Percentiles rank a stretch among this genome's conserved stretches.
Conservation (phyloP, 2,888 invertebrate genomes). For the Megastigmus dorsalis region DNA sequence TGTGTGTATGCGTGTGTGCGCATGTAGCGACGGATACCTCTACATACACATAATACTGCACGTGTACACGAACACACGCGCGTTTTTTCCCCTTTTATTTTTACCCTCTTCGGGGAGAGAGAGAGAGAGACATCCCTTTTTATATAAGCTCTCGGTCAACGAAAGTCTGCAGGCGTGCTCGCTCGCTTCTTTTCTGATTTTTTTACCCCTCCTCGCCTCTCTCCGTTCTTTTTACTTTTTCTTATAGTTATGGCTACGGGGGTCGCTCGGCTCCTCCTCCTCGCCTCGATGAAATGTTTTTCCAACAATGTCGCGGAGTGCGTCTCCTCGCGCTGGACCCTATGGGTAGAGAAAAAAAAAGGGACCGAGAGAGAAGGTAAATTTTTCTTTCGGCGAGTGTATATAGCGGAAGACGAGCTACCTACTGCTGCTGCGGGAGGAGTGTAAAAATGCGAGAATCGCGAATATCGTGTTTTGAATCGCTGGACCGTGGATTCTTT, state of each 20-base stretch:
- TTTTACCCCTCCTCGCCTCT: background rate
- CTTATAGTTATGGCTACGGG: background rate
- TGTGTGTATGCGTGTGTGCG: background rate
- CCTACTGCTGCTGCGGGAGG: too few species aligned
- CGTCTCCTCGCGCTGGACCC: too few species aligned
- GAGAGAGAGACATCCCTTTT: background rate
- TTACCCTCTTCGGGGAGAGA: too few species aligned
- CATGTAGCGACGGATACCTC: background rate
- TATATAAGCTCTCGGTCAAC: background rate
- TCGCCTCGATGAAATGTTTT: slow-evolving; percentile 31
- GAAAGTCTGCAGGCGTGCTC: background rate
- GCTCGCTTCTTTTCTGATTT: background rate
- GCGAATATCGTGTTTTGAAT: too few species aligned
- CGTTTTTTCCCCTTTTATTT: slow-evolving; percentile 11
- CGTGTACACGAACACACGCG: too few species aligned
- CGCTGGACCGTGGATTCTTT: too few species aligned
- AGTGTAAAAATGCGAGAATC: too few species aligned
- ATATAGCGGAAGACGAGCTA: too few species aligned
- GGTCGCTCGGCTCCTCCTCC: too few species aligned
- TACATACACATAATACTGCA: too few species aligned
- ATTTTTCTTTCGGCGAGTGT: background rate
- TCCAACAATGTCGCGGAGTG: slow-evolving; percentile 22
- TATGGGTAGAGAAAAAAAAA: background rate
- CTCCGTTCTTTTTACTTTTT: background rate
- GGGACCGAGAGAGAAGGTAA: background rate